Conservation (phyloP, 2,888 invertebrate species). For the Stenolophus ochropezus region DNA sequence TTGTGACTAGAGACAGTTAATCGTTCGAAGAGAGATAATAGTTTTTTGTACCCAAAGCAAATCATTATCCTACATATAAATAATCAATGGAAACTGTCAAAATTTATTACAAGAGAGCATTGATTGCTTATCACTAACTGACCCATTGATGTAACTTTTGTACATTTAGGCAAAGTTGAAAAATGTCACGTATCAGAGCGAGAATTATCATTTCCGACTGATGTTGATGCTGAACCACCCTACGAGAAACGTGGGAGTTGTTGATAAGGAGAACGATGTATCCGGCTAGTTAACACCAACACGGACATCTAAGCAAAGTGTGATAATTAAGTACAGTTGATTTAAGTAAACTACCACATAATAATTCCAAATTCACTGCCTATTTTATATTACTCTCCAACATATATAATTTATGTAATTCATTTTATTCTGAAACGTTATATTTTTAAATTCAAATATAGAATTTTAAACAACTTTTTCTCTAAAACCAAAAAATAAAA, state of each 20-base stretch:
- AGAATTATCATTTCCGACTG: constrained; percentile 68
- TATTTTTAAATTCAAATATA: no score
- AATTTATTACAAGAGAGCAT: constrained; percentile 44
- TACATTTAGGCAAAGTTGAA: constrained; percentile 50
- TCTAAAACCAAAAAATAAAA: no score
- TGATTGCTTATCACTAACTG: constrained; percentile 44
- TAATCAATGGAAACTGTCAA: constrained; percentile 52
- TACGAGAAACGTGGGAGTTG: constrained; percentile 65
- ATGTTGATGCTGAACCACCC: constrained; percentile 67
- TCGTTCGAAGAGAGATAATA: constrained; percentile 40
- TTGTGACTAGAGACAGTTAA: constrained; percentile 62
- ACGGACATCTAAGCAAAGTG: constrained; percentile 52
- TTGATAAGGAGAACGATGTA: constrained; percentile 52
- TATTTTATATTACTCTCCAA: no score
- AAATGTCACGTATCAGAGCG: constrained; percentile 41
- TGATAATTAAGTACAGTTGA: constrained; percentile 53
- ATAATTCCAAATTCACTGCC: neutral
- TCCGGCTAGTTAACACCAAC: constrained; percentile 56
- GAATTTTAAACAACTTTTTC: no score
- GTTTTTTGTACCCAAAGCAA: constrained; percentile 48
- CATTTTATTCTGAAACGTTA: no score
- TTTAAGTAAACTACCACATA: constrained; percentile 40
- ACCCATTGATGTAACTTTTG: constrained; percentile 50
- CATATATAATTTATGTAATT: no score
- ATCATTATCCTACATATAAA: constrained; percentile 44